Evolutionary conservation across 2,113 vertebrate genomes (phyloP).

Genomic region (Etheostoma cragini): DNA sequence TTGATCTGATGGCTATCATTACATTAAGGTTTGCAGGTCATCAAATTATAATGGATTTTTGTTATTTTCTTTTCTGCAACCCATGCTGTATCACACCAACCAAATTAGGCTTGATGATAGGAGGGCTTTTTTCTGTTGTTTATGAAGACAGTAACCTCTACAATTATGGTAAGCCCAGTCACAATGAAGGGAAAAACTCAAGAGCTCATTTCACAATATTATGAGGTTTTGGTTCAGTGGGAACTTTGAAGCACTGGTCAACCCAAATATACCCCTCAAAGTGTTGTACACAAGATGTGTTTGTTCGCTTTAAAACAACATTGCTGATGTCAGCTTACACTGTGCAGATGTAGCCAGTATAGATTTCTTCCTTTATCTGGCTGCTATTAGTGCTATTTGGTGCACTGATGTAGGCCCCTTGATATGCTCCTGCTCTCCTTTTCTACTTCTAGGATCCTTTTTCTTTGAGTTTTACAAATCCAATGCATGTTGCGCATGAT

Average conservation of each 20-base stretch:
- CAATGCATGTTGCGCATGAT: background rate
- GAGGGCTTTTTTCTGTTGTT: slow-evolving; percentile 34
- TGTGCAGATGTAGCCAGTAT: slow-evolving; percentile 14
- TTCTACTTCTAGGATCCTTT: background rate
- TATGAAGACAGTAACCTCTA: slow-evolving; percentile 48
- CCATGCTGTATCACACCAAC: slow-evolving; percentile 16
- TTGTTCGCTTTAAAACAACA: slow-evolving; percentile 26
- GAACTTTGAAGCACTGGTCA: slow-evolving; percentile 30
- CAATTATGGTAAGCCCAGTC: slow-evolving; percentile 57
- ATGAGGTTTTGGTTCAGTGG: slow-evolving; percentile 48
- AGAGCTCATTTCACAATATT: slow-evolving; percentile 55
- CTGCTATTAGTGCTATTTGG: background rate
- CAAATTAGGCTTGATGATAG: slow-evolving; percentile 38
- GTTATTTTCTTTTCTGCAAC: slow-evolving; percentile 43
- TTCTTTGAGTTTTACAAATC: background rate
- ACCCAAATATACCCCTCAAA: slow-evolving; percentile 11
- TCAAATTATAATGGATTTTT: slow-evolving; percentile 46
- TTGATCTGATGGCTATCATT: slow-evolving; percentile 38
- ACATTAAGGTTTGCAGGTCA: slow-evolving; percentile 56
- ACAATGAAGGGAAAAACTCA: slow-evolving; percentile 38
- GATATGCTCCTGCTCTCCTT: background rate
- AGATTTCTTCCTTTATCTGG: slow-evolving; percentile 18
- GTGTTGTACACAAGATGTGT: slow-evolving; percentile 29
- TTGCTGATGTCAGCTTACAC: slow-evolving; percentile 13
- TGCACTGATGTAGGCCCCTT: background rate